Evolutionary conservation across 2,888 invertebrate genomes (phyloP).

Genomic region (Lycophotia porphyrea): DNA sequence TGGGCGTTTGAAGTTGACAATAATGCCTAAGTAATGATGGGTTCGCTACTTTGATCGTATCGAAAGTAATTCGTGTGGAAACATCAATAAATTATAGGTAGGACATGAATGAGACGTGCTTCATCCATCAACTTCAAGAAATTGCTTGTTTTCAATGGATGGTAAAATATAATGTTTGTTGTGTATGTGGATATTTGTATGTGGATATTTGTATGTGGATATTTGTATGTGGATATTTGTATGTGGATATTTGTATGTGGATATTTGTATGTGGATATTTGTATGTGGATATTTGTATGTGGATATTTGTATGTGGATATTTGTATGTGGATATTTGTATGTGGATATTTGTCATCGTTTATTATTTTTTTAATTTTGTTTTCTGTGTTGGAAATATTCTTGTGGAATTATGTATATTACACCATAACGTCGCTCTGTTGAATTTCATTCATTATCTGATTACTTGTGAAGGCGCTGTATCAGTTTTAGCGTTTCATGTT

Average conservation of each 20-base stretch:
- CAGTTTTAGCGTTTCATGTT: constrained; percentile 28
- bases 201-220: not conserved
- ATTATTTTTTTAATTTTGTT: not conserved
- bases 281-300: not conserved
- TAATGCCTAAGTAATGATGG: constrained; percentile 39
- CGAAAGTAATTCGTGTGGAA: constrained; percentile 33
- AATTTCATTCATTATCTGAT: constrained; percentile 25
- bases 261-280: constrained; percentile 3
- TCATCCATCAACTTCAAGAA: constrained; percentile 31
- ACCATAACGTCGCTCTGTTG: not conserved
- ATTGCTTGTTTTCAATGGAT: constrained; percentile 18
- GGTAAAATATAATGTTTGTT: constrained; percentile 6
- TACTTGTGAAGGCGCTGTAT: not conserved
- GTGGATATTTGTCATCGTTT: not conserved
- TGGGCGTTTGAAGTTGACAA: constrained; percentile 11
- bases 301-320: constrained; percentile 2
- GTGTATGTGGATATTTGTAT: too few relatives aligned
- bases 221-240: constrained; percentile 8
- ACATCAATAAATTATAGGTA: constrained; percentile 43
- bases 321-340: not conserved
- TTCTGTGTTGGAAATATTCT: not conserved
- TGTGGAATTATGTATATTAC: not conserved
- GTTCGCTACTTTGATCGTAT: constrained; percentile 35
- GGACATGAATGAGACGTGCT: not conserved
- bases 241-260: not conserved